Conservation (phyloP, 2,797 vertebrate genomes). For the Typhlichthys subterraneus region DNA sequence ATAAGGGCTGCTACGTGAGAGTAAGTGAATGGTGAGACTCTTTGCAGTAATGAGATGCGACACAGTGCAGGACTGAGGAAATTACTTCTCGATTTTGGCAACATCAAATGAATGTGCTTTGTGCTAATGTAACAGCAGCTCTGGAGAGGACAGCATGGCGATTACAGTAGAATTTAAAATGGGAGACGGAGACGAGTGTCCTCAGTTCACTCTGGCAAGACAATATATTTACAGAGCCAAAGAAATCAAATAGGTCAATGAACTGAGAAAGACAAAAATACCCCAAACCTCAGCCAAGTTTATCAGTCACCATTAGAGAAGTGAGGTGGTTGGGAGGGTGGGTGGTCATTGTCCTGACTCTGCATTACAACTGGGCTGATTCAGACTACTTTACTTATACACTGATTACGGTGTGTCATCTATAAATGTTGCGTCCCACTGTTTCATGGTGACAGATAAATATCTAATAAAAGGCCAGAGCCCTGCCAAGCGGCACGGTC, state of each 20-base stretch:
- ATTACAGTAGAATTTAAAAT: constrained; percentile 51
- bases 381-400: constrained; percentile 15
- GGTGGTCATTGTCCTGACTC: constrained; percentile 23
- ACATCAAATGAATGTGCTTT: constrained; percentile 45
- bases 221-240: constrained; percentile 26
- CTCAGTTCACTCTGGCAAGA: constrained; percentile 51
- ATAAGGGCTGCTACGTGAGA: constrained; percentile 28
- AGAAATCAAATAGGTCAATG: constrained; percentile 48
- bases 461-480: constrained; percentile 14
- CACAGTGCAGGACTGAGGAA: constrained; percentile 22
- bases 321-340: not conserved
- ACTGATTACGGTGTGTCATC: constrained; percentile 20
- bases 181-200: constrained; percentile 48
- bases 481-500: constrained; percentile 12
- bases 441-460: constrained; percentile 26
- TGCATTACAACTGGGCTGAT: constrained; percentile 4
- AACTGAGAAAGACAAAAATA: constrained; percentile 29
- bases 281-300: constrained; percentile 16
- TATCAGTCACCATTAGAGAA: constrained; percentile 31
- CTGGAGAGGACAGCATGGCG: constrained; percentile 43
- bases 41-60: constrained; percentile 30
- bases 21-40: constrained; percentile 8
- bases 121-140: constrained; percentile 31
- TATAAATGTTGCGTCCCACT: constrained; percentile 18
- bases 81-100: constrained; percentile 40